Percentiles rank a stretch among this genome's conserved stretches.
Conservation (phyloP, 1,140 invertebrate species). For the Solenopsis fugax region DNA sequence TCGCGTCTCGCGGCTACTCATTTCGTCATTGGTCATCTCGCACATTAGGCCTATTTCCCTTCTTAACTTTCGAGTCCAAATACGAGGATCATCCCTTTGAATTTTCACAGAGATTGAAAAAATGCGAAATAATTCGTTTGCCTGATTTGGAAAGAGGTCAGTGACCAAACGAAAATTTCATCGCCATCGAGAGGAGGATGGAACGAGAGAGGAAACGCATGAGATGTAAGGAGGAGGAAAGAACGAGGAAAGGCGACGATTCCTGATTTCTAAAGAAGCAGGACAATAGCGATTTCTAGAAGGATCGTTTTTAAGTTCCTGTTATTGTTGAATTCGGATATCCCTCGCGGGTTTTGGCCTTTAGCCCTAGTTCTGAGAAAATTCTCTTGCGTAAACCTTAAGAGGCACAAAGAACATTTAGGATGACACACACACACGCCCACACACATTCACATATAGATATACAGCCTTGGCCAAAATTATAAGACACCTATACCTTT, state of each 20-base stretch:
- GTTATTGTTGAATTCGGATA: conserved; percentile 35
- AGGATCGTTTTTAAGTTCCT: conserved; percentile 30
- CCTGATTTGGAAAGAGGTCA: neutral
- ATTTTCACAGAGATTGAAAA: neutral
- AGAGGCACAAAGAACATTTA: conserved; percentile 40
- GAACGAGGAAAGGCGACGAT: conserved; percentile 18
- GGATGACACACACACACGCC: neutral
- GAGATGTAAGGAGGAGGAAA: conserved; percentile 63
- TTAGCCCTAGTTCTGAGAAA: conserved; percentile 14
- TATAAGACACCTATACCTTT: too few relatives aligned
- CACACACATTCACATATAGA: too few relatives aligned
- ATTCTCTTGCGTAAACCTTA: conserved; percentile 35
- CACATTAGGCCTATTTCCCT: neutral
- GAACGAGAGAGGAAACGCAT: neutral
- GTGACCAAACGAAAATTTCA: neutral
- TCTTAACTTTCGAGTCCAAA: neutral
- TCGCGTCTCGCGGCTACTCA: conserved; percentile 14
- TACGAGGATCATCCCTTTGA: neutral
- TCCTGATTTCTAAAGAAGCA: conserved; percentile 35
- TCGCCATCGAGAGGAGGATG: neutral
- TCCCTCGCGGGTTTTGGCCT: neutral
- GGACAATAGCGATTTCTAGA: conserved; percentile 31
- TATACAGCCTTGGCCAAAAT: too few relatives aligned
- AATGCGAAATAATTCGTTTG: neutral
- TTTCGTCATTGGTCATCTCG: neutral